Percentiles rank a stretch among this genome's conserved stretches.
These are phyloP conservation scores for Triplophysa siluroides DNA, from an alignment of 2,113 vertebrate genomes.

Conservation along the genomic window DNA sequence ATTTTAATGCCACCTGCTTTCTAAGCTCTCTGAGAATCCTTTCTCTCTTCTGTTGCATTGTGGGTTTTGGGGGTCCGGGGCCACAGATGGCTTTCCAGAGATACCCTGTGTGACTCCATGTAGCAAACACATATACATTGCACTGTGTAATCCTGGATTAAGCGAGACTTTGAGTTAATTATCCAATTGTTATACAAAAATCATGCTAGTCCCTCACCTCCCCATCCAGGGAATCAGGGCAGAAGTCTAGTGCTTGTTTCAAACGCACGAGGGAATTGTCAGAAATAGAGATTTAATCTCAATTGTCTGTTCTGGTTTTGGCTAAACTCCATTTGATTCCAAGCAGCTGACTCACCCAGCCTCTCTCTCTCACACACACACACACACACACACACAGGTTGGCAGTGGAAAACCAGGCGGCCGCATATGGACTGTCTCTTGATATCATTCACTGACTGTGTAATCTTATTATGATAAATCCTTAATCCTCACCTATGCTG, in stretches of 20 bases:
- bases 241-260: constrained; percentile 73
- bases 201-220: constrained; percentile 73
- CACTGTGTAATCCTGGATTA: constrained; percentile 92
- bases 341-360: constrained; percentile 64
- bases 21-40: constrained; percentile 57
- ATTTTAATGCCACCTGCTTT: constrained; percentile 35
- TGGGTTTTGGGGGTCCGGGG: constrained; percentile 50
- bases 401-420: constrained; percentile 92
- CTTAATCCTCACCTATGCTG: constrained; percentile 99
- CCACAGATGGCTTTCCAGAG: constrained; percentile 72
- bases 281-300: constrained; percentile 88
- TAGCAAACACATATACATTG: constrained; percentile 81
- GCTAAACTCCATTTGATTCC: constrained; percentile 88
- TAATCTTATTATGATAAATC: constrained; percentile 99
- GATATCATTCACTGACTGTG: constrained; percentile 99
- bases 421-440: constrained; percentile 99
- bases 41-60: constrained; percentile 60
- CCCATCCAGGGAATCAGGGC: constrained; percentile 72
- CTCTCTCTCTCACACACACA: constrained; percentile 47
- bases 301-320: constrained; percentile 87
- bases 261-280: constrained; percentile 80
- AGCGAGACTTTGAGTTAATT: constrained; percentile 86
- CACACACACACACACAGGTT: constrained; percentile 65
- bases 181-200: constrained; percentile 80
- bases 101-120: constrained; percentile 74